Evolutionary conservation across 2,113 vertebrate genomes (phyloP).

Genomic region (Clinocottus analis): DNA sequence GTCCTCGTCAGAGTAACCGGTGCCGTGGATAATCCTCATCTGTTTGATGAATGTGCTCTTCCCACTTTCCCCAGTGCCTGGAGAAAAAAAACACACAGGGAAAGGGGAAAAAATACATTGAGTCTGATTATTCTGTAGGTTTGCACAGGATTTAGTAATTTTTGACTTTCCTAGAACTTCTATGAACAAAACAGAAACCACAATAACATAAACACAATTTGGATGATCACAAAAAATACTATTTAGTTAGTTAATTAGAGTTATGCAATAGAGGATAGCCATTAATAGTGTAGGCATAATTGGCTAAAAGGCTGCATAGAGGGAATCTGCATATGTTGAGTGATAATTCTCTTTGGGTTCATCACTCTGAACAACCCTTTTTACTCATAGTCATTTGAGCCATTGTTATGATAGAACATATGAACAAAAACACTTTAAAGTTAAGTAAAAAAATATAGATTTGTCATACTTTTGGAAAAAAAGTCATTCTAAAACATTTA

Average conservation of each 20-base stretch:
- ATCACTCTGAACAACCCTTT: background rate
- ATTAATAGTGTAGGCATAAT: background rate
- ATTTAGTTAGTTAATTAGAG: background rate
- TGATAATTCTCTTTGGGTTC: background rate
- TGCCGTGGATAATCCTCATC: slow-evolving; percentile 88
- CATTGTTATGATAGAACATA: background rate
- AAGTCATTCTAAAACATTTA: background rate
- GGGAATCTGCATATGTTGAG: background rate
- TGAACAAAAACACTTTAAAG: background rate
- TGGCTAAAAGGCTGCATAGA: background rate
- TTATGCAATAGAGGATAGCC: background rate
- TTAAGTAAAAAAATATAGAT: background rate
- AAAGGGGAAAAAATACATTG: background rate
- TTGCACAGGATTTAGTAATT: background rate
- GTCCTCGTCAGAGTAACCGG: slow-evolving; percentile 97
- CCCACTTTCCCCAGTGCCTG: slow-evolving; percentile 86
- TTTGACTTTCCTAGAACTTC: background rate
- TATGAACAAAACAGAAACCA: background rate
- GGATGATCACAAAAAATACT: slow-evolving; percentile 4
- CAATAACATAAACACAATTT: background rate
- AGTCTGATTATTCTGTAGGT: slow-evolving; percentile 40
- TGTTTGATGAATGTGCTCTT: slow-evolving; percentile 87
- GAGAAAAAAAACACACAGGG: slow-evolving; percentile 21
- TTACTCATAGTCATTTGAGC: background rate
- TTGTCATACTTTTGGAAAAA: background rate